Evolutionary conservation across 2,113 vertebrate genomes (phyloP).

Genomic region (Tragelaphus strepsiceros): DNA sequence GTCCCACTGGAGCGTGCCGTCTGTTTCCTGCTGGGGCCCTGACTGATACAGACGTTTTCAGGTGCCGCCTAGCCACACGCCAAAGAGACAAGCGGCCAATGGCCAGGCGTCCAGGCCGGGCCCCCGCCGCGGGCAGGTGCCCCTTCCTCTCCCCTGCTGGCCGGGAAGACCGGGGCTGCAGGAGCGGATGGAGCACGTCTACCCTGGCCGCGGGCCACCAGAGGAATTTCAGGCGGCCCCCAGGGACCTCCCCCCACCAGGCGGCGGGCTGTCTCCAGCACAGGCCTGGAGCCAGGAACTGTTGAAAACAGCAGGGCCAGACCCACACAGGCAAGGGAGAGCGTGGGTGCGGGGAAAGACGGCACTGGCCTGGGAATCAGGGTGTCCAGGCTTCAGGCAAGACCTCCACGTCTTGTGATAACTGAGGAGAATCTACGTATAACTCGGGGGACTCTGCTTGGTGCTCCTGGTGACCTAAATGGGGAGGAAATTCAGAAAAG

Average conservation of each 20-base stretch:
- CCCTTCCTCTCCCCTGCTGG: slow-evolving; percentile 5
- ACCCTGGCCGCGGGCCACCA: slow-evolving; percentile 56
- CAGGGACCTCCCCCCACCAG: slow-evolving; percentile 28
- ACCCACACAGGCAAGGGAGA: not conserved
- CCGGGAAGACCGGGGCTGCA: not conserved
- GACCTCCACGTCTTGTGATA: not conserved
- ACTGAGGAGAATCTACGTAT: not conserved
- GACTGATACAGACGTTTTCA: not conserved
- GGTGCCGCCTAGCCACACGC: not conserved
- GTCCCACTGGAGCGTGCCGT: slow-evolving; percentile 11
- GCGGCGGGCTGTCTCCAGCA: slow-evolving; percentile 50
- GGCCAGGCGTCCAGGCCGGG: slow-evolving; percentile 2
- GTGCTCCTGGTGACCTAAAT: not conserved
- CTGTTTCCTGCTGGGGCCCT: slow-evolving; percentile 45
- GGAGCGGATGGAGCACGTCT: slow-evolving; percentile 55
- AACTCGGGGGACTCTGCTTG: not conserved
- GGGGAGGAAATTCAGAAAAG: not conserved
- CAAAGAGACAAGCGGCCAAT: not conserved
- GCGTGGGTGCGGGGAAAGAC: not conserved
- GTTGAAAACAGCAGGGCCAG: not conserved
- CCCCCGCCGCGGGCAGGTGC: not conserved
- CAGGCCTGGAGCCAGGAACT: slow-evolving; percentile 37
- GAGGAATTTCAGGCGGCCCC: slow-evolving; percentile 56
- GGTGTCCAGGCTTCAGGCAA: not conserved
- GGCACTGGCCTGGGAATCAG: not conserved